These are phyloP conservation scores for Mythimna pallens DNA, from an alignment of 2,888 invertebrate genomes.

Conservation along the genomic window DNA sequence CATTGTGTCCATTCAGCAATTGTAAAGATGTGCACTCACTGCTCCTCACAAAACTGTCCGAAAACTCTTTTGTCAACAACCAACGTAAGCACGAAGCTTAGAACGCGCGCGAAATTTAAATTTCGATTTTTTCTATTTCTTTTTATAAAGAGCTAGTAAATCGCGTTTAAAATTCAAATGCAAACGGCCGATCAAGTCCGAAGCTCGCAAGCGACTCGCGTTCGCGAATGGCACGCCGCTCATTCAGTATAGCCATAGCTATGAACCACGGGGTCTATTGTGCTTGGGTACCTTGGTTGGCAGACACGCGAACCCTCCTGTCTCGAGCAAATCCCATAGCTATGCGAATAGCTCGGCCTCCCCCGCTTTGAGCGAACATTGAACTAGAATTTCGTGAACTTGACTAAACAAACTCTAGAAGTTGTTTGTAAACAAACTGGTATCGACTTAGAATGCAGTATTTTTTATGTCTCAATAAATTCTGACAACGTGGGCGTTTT, in stretches of 20 bases:
- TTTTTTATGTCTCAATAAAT: slow-evolving; percentile 57
- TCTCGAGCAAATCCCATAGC: slow-evolving; percentile 73
- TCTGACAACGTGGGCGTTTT: slow-evolving; percentile 48
- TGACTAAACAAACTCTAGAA: slow-evolving; percentile 55
- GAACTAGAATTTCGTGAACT: slow-evolving; percentile 64
- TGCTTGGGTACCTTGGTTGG: slow-evolving; percentile 75
- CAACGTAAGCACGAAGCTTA: slow-evolving; percentile 21
- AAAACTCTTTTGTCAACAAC: slow-evolving; percentile 62
- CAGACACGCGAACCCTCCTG: slow-evolving; percentile 87
- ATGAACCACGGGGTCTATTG: slow-evolving; percentile 84
- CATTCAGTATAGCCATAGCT: slow-evolving; percentile 79
- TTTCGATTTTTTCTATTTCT: slow-evolving; percentile 48
- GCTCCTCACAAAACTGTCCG: slow-evolving; percentile 69
- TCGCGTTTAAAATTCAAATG: slow-evolving; percentile 77
- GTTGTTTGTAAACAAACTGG: slow-evolving; percentile 65
- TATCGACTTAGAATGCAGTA: slow-evolving; percentile 49
- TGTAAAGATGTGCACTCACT: slow-evolving; percentile 76
- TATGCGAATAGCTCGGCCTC: slow-evolving; percentile 70
- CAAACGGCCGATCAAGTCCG: slow-evolving; percentile 87
- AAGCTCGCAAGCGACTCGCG: slow-evolving; percentile 87
- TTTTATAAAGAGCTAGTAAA: slow-evolving; percentile 60
- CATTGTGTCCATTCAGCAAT: slow-evolving; percentile 83
- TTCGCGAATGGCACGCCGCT: slow-evolving; percentile 82
- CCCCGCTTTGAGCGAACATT: slow-evolving; percentile 66
- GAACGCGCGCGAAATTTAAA: slow-evolving; percentile 49